Base-by-base conservation (phyloP, 2,888 invertebrate species). In the Fissipunctia ypsillon region DNA sequence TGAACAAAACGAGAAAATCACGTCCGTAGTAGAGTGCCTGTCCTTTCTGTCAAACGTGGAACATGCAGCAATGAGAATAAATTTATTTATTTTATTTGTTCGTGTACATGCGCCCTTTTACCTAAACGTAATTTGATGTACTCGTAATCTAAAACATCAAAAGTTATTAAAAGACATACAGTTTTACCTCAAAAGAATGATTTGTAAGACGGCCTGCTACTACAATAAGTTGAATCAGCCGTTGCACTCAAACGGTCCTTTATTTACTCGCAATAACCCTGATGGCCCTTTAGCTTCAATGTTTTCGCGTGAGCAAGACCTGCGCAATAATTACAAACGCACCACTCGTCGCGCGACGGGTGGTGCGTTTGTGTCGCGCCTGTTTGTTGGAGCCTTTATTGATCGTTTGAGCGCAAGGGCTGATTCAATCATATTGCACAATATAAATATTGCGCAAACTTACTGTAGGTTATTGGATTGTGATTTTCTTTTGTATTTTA, bases 1-100 rank as follows among this genome's bases (percentile, higher is more conserved):
- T 69, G 16, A 66, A 52, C 25, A 74, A 84, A 80, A 73, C 12
- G 57, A 60, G 28, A 68, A 81, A 69, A 31, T 19, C 35, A 45
- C 14, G 22, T 48, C 25, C 43, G 16, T 19, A 14, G 25, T 43
- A n/a, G 12, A 54, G 38, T 60, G 50, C 12, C 22, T 60, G 19
- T 65, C 19, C 57, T 54, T 52, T 35, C 52, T 50, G n/a, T 54
- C 57, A 50, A 69, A 69, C 22, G 3, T n/a, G 45, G 14, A 28
- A 66, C 63, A n/a, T 31, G 56, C 22, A 45, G 38, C 28, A 60
- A 54, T 68, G 19, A 31, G 60, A 60, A 41, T n/a, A 16, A 28
- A 5, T 19, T n/a, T 19, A 4, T 41, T 1, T 25, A 0, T 31
- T 54, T 38, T 38, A 22, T 54, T 73, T 5, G 60, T 54, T 56